Evolutionary conservation across 1,140 invertebrate species (phyloP).

Genomic region (Uloborus diversus): DNA sequence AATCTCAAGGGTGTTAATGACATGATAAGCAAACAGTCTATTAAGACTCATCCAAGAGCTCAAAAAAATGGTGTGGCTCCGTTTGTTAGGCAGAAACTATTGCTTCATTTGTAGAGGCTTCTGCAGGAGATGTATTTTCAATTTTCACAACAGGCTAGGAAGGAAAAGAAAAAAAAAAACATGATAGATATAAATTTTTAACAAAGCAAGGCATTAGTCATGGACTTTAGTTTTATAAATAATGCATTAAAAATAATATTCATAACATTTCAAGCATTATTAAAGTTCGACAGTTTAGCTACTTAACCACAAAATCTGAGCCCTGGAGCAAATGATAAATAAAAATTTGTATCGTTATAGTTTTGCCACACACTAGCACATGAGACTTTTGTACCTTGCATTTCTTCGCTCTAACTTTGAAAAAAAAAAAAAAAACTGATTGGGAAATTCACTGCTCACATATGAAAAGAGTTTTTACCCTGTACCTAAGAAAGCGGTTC

Average conservation of each 20-base stretch:
- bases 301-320: background rate
- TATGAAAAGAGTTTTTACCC: too few relatives aligned
- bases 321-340: background rate
- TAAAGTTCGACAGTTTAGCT: background rate
- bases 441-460: too few relatives aligned
- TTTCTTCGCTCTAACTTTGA: too few relatives aligned
- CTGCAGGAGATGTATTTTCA: conserved; percentile 30
- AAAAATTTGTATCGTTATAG: too few relatives aligned
- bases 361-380: too few relatives aligned
- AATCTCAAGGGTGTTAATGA: conserved; percentile 48
- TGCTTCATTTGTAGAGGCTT: conserved; percentile 45
- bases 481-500: too few relatives aligned
- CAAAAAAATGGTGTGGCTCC: conserved; percentile 17
- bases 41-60: background rate
- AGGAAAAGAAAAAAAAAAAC: background rate
- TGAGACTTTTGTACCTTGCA: too few relatives aligned
- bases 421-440: too few relatives aligned
- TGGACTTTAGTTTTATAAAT: background rate
- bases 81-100: conserved; percentile 49
- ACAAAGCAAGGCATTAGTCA: background rate
- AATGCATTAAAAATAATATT: background rate
- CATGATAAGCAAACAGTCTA: conserved; percentile 52
- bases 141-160: conserved; percentile 20
- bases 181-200: background rate
- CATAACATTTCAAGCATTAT: background rate